Base-by-base conservation (phyloP, 2,888 invertebrate genomes). In the Harpalus rubripes region DNA sequence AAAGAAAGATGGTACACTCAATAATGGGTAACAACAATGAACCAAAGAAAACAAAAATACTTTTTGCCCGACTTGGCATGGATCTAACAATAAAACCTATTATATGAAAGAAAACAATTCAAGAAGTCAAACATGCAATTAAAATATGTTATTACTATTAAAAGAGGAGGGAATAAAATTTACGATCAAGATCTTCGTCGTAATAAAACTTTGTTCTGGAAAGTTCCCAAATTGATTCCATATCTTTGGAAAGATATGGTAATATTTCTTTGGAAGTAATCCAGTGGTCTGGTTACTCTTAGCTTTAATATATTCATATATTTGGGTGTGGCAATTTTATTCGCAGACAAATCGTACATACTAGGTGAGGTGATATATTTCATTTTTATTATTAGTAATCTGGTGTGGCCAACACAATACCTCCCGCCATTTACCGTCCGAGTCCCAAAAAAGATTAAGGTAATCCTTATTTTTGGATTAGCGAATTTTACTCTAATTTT, bases 171-270 rank as follows among this genome's bases (percentile, higher is more conserved):
- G 1, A 59, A 26, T 63, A 16, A 61, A 18, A 63, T 63, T 22
- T 63, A 61, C 61, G 61, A 61, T 10, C 18, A 61, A 63, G 22
- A 63, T 26, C 32, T 32, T 39, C 2, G 12, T 68, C n/a, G 39
- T 68, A 15, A 68, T 68, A 68, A 68, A 68, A 39, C 68, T 68
- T 68, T 68, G 41, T 68, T 39, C 26, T 68, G 68, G 32, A 68
- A 68, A 26, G n/a, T 68, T 68, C 6, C 68, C 68, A 68, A 68
- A 68, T 68, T 68, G 68, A 32, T 32, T 68, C 15, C 68, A 39
- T 68, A 32, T 39, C 68, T 68, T 7, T n/a, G 5, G 32, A 68
- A 39, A 15, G 32, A 39, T 63, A 63, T 63, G 63, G 32, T 63
- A 68, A 68, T 68, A 39, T 39, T 68, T 39, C 68, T 63, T 18